phyloP scores from a whole-genome alignment of 2,797 vertebrate genomes.

The Poeciliopsis paucimaculata region DNA sequence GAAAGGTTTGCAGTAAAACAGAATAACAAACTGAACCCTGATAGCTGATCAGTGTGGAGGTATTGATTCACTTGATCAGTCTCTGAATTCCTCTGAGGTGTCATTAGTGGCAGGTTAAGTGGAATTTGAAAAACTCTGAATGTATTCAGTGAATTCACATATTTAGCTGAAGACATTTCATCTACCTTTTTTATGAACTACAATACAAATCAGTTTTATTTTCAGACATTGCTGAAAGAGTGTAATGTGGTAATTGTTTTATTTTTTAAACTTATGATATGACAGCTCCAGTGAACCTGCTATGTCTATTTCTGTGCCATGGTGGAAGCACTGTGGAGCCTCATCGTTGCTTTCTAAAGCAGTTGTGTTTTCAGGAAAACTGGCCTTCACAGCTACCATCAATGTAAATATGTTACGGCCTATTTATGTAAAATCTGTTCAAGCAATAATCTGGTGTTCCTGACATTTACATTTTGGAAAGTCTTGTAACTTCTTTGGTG shows the following conservation, averaged over 20 bases:
- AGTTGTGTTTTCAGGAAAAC: background rate
- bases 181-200: background rate
- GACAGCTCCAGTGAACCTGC: background rate
- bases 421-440: constrained; percentile 96
- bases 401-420: constrained; percentile 93
- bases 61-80: background rate
- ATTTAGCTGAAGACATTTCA: background rate
- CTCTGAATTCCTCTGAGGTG: background rate
- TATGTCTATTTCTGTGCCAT: background rate
- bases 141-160: background rate
- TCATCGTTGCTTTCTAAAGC: background rate
- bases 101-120: background rate
- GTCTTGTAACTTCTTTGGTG: constrained; percentile 75
- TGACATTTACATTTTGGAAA: constrained; percentile 83
- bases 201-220: background rate
- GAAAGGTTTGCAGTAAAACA: background rate
- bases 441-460: constrained; percentile 83
- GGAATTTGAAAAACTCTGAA: background rate
- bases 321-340: background rate
- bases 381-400: background rate
- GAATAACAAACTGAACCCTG: background rate
- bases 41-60: background rate
- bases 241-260: background rate
- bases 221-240: background rate
- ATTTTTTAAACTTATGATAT: background rate